Evolutionary conservation across 92 coral and sea anemone species (phyloP), one percentile per base, ranked within the genome.

Genomic region (Isaurus tuberculatus): DNA sequence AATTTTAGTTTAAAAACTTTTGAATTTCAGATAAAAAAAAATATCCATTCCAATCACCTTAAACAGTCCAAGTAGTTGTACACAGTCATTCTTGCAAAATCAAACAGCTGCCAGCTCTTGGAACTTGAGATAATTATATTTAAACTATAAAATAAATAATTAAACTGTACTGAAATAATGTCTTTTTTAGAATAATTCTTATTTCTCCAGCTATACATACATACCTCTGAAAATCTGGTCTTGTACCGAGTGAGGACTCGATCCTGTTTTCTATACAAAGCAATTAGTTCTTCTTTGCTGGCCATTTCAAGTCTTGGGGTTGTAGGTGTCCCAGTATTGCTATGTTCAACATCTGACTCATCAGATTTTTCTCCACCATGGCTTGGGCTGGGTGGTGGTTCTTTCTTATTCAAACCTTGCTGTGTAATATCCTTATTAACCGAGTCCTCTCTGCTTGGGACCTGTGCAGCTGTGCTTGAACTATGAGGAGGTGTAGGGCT

Each of bases 141-240:
- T n/a, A n/a, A n/a, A n/a, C n/a, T n/a, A n/a, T n/a, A n/a, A n/a
- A n/a, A n/a, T n/a, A n/a, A n/a, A n/a, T n/a, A n/a, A n/a, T n/a
- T n/a, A n/a, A n/a, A n/a, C n/a, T n/a, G n/a, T n/a, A n/a, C n/a
- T n/a, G n/a, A n/a, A n/a, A n/a, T n/a, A n/a, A n/a, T n/a, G n/a
- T n/a, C n/a, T n/a, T n/a, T n/a, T n/a, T n/a, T n/a, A n/a, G n/a
- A n/a, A n/a, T n/a, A n/a, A n/a, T n/a, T n/a, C n/a, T n/a, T n/a
- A n/a, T n/a, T n/a, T n/a, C n/a, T n/a, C n/a, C n/a, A n/a, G n/a
- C n/a, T n/a, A n/a, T n/a, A n/a, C n/a, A 17, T 67, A 31, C 78
- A 20, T 36, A 93, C 97, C 97, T 93, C 97, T 36, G 97, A 93
- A 86, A 95, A 95, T 82, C 98, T 91, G 9, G 94, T 90, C 85